phyloP scores from a whole-genome alignment of 2,797 vertebrate species.

The Acridotheres tristis region DNA sequence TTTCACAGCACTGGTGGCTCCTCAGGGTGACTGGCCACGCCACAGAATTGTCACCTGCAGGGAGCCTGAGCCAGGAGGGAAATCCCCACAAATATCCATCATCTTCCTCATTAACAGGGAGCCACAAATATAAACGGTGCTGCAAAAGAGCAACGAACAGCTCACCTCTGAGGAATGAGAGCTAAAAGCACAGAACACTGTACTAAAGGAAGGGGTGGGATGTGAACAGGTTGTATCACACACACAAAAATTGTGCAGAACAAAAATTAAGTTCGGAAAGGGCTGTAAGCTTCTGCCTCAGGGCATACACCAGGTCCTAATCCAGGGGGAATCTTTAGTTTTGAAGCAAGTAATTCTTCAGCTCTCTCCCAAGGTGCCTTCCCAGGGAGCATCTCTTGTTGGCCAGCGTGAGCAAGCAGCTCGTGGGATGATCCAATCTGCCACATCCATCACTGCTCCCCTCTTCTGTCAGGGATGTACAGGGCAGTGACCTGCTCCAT shows the following conservation, averaged over 20 bases:
- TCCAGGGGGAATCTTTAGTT: not conserved
- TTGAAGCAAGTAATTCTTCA: not conserved
- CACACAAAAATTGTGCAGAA: accelerated
- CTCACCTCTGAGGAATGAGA: not conserved
- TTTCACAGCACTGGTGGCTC: not conserved
- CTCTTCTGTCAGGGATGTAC: not conserved
- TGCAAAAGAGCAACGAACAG: not conserved
- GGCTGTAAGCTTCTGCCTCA: not conserved
- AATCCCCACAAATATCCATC: not conserved
- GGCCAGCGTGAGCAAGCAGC: not conserved
- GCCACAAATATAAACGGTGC: not conserved
- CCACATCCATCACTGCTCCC: not conserved
- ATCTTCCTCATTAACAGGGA: not conserved
- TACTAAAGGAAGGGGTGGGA: accelerated
- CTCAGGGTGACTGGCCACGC: not conserved
- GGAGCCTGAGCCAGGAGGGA: not conserved
- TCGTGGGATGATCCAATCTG: not conserved
- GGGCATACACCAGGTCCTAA: not conserved
- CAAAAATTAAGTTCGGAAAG: not conserved
- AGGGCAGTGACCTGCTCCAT: not conserved
- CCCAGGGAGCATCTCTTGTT: not conserved
- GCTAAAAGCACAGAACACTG: accelerated
- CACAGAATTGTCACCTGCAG: not conserved
- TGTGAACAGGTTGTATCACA: accelerated
- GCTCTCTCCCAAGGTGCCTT: not conserved